phyloP scores from a whole-genome alignment of 2,888 invertebrate species.

The Aphodius granarius region DNA sequence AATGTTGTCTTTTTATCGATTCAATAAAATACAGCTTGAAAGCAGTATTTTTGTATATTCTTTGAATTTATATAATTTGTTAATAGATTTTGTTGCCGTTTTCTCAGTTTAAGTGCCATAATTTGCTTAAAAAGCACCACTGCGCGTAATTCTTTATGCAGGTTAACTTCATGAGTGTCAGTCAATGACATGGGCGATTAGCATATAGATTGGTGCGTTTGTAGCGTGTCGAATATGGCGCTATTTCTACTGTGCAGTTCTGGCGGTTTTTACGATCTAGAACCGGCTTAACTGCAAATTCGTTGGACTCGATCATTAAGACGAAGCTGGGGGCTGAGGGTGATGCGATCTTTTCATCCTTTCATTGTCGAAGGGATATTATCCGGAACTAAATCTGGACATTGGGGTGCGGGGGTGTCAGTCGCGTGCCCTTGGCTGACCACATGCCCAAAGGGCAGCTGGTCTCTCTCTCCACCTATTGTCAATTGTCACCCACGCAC shows the following conservation, averaged over 20 bases:
- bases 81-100: too few relatives aligned
- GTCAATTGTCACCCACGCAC: slow-evolving; percentile 52
- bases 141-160: slow-evolving; percentile 29
- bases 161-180: slow-evolving; percentile 50
- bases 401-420: slow-evolving; percentile 46
- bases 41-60: too few relatives aligned
- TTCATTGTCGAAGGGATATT: slow-evolving; percentile 44
- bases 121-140: neutral
- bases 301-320: neutral
- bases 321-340: neutral
- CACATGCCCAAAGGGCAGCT: slow-evolving; percentile 49
- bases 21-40: too few relatives aligned
- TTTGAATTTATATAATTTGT: too few relatives aligned
- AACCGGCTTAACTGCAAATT: neutral
- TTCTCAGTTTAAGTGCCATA: too few relatives aligned
- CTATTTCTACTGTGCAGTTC: neutral
- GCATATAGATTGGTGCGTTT: slow-evolving; percentile 54
- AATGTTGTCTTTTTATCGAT: too few relatives aligned
- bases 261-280: neutral
- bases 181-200: slow-evolving; percentile 47
- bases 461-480: slow-evolving; percentile 35
- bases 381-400: slow-evolving; percentile 54
- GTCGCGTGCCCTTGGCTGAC: slow-evolving; percentile 39
- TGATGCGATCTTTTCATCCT: slow-evolving; percentile 1
- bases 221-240: slow-evolving; percentile 45